Evolutionary conservation across 2,113 vertebrate genomes (phyloP).

Genomic region (Paedocypris sp.): DNA sequence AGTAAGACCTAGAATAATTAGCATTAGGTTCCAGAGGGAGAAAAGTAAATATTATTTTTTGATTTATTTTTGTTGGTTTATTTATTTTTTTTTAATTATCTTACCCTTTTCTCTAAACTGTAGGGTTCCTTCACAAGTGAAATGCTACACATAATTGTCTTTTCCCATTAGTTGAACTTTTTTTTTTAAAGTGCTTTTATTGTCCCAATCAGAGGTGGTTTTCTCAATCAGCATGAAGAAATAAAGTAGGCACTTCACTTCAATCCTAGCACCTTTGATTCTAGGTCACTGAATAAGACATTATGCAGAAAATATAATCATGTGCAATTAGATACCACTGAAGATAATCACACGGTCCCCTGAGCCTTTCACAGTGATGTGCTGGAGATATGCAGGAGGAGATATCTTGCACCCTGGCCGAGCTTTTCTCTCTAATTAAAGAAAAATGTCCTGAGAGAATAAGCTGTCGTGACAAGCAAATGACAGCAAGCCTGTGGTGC

Average conservation of each 20-base stretch:
- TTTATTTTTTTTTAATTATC: background rate
- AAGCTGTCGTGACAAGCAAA: slow-evolving; percentile 44
- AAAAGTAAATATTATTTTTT: no score
- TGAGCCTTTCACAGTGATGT: slow-evolving; percentile 38
- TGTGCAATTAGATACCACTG: slow-evolving; percentile 46
- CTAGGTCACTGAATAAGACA: slow-evolving; percentile 34
- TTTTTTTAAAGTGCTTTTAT: background rate
- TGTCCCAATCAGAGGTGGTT: background rate
- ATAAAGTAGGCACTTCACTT: slow-evolving; percentile 4
- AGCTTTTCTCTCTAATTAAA: slow-evolving; percentile 47
- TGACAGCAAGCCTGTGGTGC: slow-evolving; percentile 25
- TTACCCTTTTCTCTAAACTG: background rate
- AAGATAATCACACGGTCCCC: slow-evolving; percentile 41
- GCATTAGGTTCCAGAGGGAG: no score
- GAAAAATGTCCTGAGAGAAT: slow-evolving; percentile 36
- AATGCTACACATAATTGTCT: background rate
- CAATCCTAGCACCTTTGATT: slow-evolving; percentile 36
- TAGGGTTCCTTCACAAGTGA: no score
- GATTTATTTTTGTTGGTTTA: background rate
- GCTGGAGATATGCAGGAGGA: slow-evolving; percentile 47
- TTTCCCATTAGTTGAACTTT: background rate
- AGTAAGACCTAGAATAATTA: no score
- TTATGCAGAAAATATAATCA: slow-evolving; percentile 47
- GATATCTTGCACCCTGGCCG: slow-evolving; percentile 9
- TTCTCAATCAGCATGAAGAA: background rate